Evolutionary conservation across 2,113 vertebrate species (phyloP).

Genomic region (Campylorhamphus procurvoides): DNA sequence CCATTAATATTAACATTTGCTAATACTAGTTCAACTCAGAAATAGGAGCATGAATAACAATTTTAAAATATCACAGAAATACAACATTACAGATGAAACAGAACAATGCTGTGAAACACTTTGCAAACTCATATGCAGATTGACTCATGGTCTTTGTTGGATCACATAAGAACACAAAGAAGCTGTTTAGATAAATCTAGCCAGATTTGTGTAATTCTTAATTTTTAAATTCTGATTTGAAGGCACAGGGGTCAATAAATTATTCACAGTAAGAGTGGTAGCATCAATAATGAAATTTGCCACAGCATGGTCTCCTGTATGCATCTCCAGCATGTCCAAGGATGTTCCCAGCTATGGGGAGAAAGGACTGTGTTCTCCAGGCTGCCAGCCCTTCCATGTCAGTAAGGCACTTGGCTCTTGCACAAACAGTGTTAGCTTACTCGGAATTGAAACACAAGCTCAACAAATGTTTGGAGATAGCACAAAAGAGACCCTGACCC

Average conservation of each 20-base stretch:
- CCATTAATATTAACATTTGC: neutral
- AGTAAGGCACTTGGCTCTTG: neutral
- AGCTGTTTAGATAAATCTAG: neutral
- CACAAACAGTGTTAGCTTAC: neutral
- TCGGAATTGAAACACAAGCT: neutral
- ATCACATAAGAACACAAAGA: neutral
- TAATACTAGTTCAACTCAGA: neutral
- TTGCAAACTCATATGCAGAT: neutral
- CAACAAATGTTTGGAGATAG: fast-evolving
- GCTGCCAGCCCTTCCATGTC: neutral
- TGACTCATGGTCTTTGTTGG: neutral
- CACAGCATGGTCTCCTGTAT: neutral
- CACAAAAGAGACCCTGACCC: neutral
- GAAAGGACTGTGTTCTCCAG: neutral
- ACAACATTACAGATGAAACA: neutral
- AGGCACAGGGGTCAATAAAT: neutral
- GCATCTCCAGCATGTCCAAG: neutral
- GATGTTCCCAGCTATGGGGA: neutral
- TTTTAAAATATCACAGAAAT: neutral
- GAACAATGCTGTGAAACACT: neutral
- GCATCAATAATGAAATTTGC: neutral
- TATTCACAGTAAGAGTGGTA: neutral
- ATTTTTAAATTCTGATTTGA: neutral
- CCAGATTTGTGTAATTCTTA: neutral
- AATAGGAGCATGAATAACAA: neutral